phyloP scores from a whole-genome alignment of 2,888 invertebrate genomes.

The Lasioglossum malachurum region DNA sequence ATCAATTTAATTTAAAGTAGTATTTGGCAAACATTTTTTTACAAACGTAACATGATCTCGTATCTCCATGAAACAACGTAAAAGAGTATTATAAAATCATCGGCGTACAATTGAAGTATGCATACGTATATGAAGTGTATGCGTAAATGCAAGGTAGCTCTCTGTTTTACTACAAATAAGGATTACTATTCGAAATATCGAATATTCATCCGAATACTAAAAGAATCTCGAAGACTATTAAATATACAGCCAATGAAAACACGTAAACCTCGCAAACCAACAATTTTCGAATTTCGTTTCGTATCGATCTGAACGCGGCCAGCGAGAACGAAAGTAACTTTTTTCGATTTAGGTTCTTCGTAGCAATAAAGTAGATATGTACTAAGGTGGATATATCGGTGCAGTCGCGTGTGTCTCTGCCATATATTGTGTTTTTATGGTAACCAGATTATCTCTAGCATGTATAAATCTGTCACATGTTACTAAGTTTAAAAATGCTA shows the following conservation, averaged over 20 bases:
- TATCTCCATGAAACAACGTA: conserved; percentile 24
- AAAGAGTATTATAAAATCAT: conserved; percentile 8
- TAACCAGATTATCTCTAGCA: conserved; percentile 43
- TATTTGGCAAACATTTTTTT: conserved; percentile 33
- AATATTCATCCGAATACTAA: conserved; percentile 29
- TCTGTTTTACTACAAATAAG: conserved; percentile 11
- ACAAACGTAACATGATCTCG: conserved; percentile 18
- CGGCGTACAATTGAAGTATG: conserved; percentile 29
- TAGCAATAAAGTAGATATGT: conserved; percentile 58
- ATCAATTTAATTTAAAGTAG: conserved; percentile 24
- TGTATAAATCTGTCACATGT: conserved; percentile 54
- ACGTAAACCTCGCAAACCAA: conserved; percentile 1
- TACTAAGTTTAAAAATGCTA: conserved; percentile 70
- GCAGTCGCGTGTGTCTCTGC: conserved; percentile 46
- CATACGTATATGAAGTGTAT: not conserved
- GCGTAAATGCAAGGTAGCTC: conserved; percentile 51
- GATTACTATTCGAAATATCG: conserved; percentile 16
- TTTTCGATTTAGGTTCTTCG: conserved; percentile 20
- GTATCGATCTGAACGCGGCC: not conserved
- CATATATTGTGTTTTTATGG: conserved; percentile 49
- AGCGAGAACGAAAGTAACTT: conserved; percentile 9
- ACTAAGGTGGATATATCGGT: conserved; percentile 56
- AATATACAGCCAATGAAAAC: conserved; percentile 40
- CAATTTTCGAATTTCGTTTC: conserved; percentile 14
- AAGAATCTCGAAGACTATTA: conserved; percentile 42